phyloP scores from a whole-genome alignment of 2,113 vertebrate genomes.

The Gobio gobio region DNA sequence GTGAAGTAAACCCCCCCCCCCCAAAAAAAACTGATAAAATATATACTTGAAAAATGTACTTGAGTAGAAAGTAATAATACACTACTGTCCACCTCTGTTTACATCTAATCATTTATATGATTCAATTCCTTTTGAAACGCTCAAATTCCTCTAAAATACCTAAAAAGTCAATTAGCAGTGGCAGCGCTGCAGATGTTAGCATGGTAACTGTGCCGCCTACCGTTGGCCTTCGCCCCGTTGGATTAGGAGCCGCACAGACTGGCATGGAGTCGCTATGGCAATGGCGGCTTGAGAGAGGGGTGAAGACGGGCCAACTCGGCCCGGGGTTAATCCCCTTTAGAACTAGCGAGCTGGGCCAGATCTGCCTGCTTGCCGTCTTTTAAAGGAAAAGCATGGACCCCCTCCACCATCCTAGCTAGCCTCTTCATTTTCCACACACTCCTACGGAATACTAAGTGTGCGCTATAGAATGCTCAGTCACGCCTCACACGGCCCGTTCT shows the following conservation, averaged over 20 bases:
- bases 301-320: constrained; percentile 71
- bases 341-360: constrained; percentile 78
- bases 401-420: constrained; percentile 75
- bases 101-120: neutral
- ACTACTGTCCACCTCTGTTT: too few species aligned
- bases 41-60: too few species aligned
- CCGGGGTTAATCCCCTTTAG: constrained; percentile 81
- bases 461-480: constrained; percentile 80
- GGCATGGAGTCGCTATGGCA: constrained; percentile 72
- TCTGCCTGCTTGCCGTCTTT: constrained; percentile 76
- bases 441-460: constrained; percentile 82
- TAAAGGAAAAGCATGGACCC: constrained; percentile 77
- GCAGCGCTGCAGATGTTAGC: constrained; percentile 15
- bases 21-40: too few species aligned
- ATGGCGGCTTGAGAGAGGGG: constrained; percentile 80
- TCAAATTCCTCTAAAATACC: neutral
- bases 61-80: too few species aligned
- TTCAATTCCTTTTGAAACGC: neutral
- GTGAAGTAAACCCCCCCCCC: too few species aligned
- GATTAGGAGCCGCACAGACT: constrained; percentile 52
- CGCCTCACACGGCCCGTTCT: constrained; percentile 60
- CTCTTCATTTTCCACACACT: constrained; percentile 82
- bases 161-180: neutral
- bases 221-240: constrained; percentile 37
- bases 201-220: constrained; percentile 19